These are phyloP conservation scores for Uloborus plumipes DNA, from an alignment of 2,888 invertebrate genomes.

Conservation along the genomic window DNA sequence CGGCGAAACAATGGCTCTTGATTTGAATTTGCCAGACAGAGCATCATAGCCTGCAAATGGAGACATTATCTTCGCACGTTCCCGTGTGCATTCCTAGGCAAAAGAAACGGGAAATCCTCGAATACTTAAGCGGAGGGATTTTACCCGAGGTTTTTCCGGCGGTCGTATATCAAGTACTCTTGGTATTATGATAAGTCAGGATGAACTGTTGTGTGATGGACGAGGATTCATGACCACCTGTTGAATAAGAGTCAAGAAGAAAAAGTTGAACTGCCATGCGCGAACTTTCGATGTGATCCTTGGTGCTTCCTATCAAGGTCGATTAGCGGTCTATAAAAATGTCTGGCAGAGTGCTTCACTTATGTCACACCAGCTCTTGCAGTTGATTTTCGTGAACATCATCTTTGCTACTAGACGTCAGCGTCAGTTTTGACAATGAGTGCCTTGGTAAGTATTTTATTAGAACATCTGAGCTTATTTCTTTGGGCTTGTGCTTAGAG, in stretches of 20 bases:
- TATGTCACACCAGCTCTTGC: constrained; percentile 30
- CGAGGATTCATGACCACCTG: constrained; percentile 1
- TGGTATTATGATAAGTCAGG: constrained; percentile 7
- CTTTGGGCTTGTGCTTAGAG: neutral
- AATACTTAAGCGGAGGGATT: neutral
- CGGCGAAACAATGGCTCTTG: too few species aligned
- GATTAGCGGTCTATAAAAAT: constrained; percentile 23
- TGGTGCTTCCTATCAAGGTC: constrained; percentile 16
- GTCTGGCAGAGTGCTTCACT: neutral
- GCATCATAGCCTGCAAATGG: neutral
- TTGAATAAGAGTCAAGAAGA: neutral
- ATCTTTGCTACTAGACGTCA: constrained; percentile 6
- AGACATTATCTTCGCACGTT: constrained; percentile 4
- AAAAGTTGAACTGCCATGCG: neutral
- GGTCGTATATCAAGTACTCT: constrained; percentile 31
- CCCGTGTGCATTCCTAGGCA: neutral
- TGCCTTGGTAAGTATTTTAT: constrained; percentile 21
- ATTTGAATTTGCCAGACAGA: too few species aligned
- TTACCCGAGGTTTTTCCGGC: constrained; percentile 3
- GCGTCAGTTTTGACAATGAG: constrained; percentile 30
- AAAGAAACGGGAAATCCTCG: neutral
- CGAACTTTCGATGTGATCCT: constrained; percentile 1
- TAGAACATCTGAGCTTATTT: neutral
- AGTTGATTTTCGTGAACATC: constrained; percentile 34
- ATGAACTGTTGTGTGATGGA: constrained; percentile 9